These are phyloP conservation scores for Andrena minutula DNA, from an alignment of 2,888 invertebrate genomes.

Conservation along the genomic window DNA sequence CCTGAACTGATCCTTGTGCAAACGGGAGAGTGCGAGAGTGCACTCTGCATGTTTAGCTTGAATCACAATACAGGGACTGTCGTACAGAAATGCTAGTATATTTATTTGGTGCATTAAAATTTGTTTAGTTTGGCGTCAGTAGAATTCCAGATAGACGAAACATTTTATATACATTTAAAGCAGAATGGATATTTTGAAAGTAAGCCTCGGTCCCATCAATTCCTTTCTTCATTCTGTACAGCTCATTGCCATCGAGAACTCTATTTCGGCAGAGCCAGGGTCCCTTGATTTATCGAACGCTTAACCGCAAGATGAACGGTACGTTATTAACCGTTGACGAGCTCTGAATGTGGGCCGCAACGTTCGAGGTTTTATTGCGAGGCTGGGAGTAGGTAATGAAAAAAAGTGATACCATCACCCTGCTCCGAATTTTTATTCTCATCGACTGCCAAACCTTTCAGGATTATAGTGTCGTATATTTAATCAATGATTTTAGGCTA, in stretches of 20 bases:
- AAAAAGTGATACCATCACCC: constrained; percentile 19
- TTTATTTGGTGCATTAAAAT: too few species aligned
- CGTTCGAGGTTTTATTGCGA: not conserved
- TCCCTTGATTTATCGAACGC: constrained; percentile 55
- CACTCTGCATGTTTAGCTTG: too few species aligned
- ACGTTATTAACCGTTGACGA: constrained; percentile 60
- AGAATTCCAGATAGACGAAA: not conserved
- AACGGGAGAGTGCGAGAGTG: not conserved
- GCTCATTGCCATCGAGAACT: not conserved
- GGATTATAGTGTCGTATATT: not conserved
- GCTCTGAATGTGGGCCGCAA: constrained; percentile 26
- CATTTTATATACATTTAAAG: not conserved
- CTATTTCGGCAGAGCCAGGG: constrained; percentile 31
- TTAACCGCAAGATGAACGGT: constrained; percentile 28
- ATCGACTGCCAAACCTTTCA: not conserved
- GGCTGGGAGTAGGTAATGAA: constrained; percentile 10
- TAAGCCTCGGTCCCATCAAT: constrained; percentile 30
- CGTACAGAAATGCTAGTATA: too few species aligned
- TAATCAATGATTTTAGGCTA: not conserved
- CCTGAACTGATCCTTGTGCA: not conserved
- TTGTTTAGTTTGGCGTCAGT: too few species aligned
- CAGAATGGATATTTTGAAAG: constrained; percentile 15
- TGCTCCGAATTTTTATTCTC: not conserved
- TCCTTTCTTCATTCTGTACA: constrained; percentile 5
- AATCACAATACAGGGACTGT: too few species aligned